Evolutionary conservation across 2,888 invertebrate species (phyloP).

Genomic region (Merodon equestris): DNA sequence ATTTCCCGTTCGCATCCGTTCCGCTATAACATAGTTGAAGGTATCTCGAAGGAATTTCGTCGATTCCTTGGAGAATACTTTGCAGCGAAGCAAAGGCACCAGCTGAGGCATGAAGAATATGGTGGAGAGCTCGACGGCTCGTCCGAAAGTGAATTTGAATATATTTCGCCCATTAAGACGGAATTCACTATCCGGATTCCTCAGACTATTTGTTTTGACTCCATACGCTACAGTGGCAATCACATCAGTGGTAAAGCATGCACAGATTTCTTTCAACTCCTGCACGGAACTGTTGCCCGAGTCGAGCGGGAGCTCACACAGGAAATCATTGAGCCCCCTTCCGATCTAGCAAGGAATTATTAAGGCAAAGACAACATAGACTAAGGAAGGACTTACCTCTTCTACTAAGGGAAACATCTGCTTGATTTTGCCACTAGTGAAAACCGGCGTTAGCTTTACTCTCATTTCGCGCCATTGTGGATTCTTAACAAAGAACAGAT

Average conservation of each 20-base stretch:
- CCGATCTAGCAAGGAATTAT: constrained; percentile 70
- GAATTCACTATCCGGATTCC: constrained; percentile 75
- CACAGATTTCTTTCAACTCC: constrained; percentile 74
- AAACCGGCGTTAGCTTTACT: constrained; percentile 79
- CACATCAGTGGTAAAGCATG: constrained; percentile 75
- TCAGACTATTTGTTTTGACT: constrained; percentile 74
- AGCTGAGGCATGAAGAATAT: constrained; percentile 76
- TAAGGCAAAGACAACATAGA: not conserved
- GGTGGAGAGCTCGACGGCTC: constrained; percentile 73
- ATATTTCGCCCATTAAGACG: constrained; percentile 72
- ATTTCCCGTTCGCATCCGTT: constrained; percentile 76
- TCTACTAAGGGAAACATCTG: constrained; percentile 77
- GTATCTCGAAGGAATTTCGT: constrained; percentile 76
- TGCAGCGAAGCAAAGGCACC: constrained; percentile 71
- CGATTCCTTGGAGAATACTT: constrained; percentile 73
- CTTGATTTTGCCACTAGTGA: constrained; percentile 78
- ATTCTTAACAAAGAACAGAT: constrained; percentile 79
- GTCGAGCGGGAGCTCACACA: constrained; percentile 46
- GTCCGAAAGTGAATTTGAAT: constrained; percentile 69
- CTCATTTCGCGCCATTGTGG: constrained; percentile 79
- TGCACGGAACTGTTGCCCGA: constrained; percentile 60
- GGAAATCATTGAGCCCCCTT: constrained; percentile 71
- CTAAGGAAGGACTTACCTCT: constrained; percentile 70
- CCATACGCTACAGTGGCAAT: constrained; percentile 77
- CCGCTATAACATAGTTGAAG: constrained; percentile 77